phyloP scores from a whole-genome alignment of 1,140 invertebrate genomes.

The Aporrectodea caliginosa region DNA sequence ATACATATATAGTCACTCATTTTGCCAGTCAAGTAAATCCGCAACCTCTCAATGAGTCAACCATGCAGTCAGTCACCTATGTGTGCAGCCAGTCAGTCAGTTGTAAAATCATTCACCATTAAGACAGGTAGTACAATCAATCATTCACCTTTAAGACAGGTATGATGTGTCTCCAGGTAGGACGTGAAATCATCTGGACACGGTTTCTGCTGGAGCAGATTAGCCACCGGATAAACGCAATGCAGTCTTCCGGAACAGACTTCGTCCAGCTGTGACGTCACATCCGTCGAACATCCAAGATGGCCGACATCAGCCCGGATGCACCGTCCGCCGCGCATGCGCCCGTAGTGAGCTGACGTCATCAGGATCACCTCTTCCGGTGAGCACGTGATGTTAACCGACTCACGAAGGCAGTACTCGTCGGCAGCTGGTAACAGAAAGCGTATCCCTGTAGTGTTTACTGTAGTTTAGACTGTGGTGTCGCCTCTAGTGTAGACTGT shows the following conservation, averaged over 20 bases:
- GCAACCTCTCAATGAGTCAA: too few species aligned
- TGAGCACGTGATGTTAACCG: not conserved
- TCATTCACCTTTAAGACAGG: conserved; percentile 14
- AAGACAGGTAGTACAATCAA: not conserved
- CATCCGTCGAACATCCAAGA: conserved; percentile 14
- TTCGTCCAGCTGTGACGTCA: conserved; percentile 13
- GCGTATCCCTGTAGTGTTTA: too few species aligned
- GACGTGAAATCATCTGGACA: conserved; percentile 12
- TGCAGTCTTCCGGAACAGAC: conserved; percentile 15
- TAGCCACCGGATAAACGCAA: conserved; percentile 12
- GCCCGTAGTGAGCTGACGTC: not conserved
- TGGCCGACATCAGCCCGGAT: not conserved
- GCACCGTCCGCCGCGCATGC: not conserved
- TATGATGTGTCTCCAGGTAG: conserved; percentile 15
- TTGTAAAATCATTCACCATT: not conserved
- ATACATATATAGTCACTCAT: too few species aligned
- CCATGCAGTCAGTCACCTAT: too few species aligned
- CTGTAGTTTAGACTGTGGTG: too few species aligned
- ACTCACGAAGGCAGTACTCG: not conserved
- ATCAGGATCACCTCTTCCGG: not conserved
- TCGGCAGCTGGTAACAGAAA: too few species aligned
- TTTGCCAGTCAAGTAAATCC: too few species aligned
- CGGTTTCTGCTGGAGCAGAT: conserved; percentile 14
- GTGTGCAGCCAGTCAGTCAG: too few species aligned
- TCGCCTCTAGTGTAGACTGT: too few species aligned